phyloP scores from a whole-genome alignment of 2,888 invertebrate genomes.

The Parnassius mnemosyne region DNA sequence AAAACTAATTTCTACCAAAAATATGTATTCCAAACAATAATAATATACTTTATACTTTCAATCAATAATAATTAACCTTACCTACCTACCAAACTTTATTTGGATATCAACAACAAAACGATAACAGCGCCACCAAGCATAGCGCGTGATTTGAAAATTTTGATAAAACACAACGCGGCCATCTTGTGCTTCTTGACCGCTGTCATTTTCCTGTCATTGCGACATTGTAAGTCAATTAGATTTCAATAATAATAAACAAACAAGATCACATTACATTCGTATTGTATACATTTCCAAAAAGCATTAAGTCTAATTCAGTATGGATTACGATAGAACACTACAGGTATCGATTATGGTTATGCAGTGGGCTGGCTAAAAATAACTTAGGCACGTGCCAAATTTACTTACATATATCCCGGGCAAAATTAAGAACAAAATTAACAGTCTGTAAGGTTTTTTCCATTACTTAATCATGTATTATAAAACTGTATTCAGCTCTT shows the following conservation, averaged over 20 bases:
- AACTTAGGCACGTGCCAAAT: slow-evolving; percentile 66
- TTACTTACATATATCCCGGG: slow-evolving; percentile 1
- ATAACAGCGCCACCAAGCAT: slow-evolving; percentile 54
- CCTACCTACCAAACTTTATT: slow-evolving; percentile 6
- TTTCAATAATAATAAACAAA: slow-evolving; percentile 69
- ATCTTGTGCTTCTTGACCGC: slow-evolving; percentile 63
- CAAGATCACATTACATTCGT: slow-evolving; percentile 31
- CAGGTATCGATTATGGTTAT: slow-evolving; percentile 4
- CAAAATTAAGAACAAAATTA: slow-evolving; percentile 1
- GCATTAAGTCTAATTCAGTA: too few species aligned
- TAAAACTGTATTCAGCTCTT: background rate
- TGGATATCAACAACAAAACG: slow-evolving; percentile 45
- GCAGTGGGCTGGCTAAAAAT: slow-evolving; percentile 59
- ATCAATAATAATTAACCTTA: slow-evolving; percentile 1
- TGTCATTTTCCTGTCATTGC: slow-evolving; percentile 73
- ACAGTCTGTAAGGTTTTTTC: background rate
- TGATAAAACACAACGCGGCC: slow-evolving; percentile 44
- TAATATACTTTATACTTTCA: background rate
- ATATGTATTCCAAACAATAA: too few species aligned
- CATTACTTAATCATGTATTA: background rate
- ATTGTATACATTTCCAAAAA: background rate
- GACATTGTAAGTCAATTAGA: slow-evolving; percentile 69
- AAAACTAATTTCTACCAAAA: too few species aligned
- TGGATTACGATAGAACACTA: too few species aligned
- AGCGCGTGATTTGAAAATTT: slow-evolving; percentile 57